Evolutionary conservation across 2,113 vertebrate species (phyloP).

Genomic region (Ceratotherium simum): DNA sequence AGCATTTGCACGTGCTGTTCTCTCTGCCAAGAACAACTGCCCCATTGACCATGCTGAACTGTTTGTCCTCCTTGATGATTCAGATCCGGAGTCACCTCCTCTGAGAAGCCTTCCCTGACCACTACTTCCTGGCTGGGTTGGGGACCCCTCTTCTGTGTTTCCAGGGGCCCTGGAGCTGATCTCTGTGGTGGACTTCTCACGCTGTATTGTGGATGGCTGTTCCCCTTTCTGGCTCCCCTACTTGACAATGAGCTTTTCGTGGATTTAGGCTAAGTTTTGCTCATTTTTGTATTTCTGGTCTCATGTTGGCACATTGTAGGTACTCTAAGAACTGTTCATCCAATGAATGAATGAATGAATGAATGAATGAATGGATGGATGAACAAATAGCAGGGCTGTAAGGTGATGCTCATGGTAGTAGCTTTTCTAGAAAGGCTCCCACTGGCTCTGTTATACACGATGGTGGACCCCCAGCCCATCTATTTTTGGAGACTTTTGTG

Average conservation of each 20-base stretch:
- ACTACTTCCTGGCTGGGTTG: neutral
- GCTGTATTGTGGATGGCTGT: neutral
- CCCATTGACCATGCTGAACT: too few relatives aligned
- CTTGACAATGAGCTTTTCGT: neutral
- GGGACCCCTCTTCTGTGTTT: neutral
- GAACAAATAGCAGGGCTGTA: neutral
- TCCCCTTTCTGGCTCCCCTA: neutral
- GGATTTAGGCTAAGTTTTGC: neutral
- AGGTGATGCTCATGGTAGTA: neutral
- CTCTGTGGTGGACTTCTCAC: neutral
- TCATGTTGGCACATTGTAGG: neutral
- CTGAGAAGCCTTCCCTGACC: neutral
- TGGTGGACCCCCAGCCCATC: neutral
- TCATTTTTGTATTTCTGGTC: conserved; percentile 1
- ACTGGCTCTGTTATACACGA: neutral
- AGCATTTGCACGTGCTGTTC: neutral
- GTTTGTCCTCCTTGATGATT: neutral
- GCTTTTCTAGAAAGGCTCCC: neutral
- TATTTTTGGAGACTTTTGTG: neutral
- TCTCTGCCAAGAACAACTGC: neutral
- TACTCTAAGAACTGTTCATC: neutral
- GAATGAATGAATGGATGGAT: fast-evolving
- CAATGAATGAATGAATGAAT: neutral
- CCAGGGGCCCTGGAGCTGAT: neutral
- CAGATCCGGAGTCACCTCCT: neutral